Evolutionary conservation across 2,888 invertebrate species (phyloP).

Genomic region (Synergus japonicus): DNA sequence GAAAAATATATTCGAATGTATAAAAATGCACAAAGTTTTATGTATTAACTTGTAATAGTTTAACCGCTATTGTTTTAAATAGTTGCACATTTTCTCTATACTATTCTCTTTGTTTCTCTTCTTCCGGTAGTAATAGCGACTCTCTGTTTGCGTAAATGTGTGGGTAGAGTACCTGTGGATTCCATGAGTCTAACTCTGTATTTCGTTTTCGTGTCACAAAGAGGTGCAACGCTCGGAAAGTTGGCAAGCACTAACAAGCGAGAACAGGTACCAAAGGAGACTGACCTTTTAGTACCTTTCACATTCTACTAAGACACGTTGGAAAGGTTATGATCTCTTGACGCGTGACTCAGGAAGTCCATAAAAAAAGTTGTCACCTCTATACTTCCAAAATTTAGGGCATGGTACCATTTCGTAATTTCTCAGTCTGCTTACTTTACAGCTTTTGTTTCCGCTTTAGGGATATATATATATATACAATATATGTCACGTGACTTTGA

Average conservation of each 20-base stretch:
- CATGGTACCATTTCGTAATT: not conserved
- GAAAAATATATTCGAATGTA: no score
- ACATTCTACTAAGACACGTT: constrained; percentile 50
- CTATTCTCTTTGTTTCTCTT: not conserved
- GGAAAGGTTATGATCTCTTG: constrained; percentile 43
- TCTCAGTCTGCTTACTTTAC: not conserved
- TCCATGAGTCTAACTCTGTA: not conserved
- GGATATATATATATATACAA: not conserved
- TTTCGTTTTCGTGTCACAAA: constrained; percentile 36
- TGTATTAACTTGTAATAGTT: no score
- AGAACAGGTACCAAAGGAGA: constrained; percentile 53
- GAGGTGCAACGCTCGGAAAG: constrained; percentile 54
- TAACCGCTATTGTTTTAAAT: no score
- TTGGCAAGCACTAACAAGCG: constrained; percentile 56
- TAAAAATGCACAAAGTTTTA: no score
- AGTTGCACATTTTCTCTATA: no score
- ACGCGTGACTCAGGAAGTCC: constrained; percentile 2
- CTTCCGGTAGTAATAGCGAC: not conserved
- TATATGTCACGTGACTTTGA: not conserved
- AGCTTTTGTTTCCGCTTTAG: not conserved
- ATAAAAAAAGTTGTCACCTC: not conserved
- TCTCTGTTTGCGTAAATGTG: not conserved
- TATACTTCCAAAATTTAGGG: not conserved
- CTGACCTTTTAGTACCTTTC: constrained; percentile 55
- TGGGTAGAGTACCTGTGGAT: constrained; percentile 35